Conservation (phyloP, 2,888 invertebrate genomes). For the Drosophila paramelanica region DNA sequence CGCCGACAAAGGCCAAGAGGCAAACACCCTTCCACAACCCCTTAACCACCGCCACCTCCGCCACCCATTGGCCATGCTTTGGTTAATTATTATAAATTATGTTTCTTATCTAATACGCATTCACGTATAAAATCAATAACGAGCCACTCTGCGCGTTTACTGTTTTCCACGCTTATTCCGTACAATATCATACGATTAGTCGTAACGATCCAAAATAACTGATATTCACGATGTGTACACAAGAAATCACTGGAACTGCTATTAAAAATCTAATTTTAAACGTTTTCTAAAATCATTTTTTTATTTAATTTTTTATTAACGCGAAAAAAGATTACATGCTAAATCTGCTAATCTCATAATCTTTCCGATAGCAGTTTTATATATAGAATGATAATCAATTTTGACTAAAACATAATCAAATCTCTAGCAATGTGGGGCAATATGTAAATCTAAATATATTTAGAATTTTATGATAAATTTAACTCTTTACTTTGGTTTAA, state of each 20-base stretch:
- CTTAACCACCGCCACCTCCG: neutral
- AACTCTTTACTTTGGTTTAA: too few species aligned
- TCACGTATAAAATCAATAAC: constrained; percentile 37
- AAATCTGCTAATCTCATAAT: neutral
- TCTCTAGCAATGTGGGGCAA: too few species aligned
- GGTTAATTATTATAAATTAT: constrained; percentile 77
- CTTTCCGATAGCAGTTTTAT: neutral
- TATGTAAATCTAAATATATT: too few species aligned
- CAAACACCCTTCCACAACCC: neutral
- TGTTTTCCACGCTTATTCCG: constrained; percentile 20
- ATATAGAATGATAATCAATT: neutral
- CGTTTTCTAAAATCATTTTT: neutral
- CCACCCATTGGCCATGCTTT: constrained; percentile 67
- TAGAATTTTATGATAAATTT: too few species aligned
- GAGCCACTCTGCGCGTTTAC: constrained; percentile 22
- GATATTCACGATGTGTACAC: neutral
- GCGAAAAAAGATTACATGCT: too few species aligned
- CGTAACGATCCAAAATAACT: constrained; percentile 12
- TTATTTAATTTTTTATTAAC: neutral
- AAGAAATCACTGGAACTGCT: neutral
- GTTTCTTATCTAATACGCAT: constrained; percentile 62
- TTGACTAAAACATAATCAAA: neutral
- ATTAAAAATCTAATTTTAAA: neutral
- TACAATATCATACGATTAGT: constrained; percentile 19
- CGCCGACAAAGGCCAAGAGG: constrained; percentile 81